A percentile compares a stretch with the other conserved stretches of the same genome.
phyloP scores from a whole-genome alignment of 2,113 vertebrate species.

The Osmerus mordax region DNA sequence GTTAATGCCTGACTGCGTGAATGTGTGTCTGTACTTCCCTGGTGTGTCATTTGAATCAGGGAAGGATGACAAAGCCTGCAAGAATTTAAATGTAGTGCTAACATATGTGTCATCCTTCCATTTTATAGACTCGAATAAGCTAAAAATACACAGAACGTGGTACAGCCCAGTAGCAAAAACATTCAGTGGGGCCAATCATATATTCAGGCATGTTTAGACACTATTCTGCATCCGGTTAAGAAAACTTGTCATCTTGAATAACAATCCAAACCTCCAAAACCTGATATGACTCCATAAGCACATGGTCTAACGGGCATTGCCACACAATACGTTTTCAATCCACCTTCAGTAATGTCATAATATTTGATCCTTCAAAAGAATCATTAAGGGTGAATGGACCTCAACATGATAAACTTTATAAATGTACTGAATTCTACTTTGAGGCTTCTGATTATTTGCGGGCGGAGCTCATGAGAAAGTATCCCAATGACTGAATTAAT shows the following conservation, averaged over 20 bases:
- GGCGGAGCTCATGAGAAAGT: constrained; percentile 56
- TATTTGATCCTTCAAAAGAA: constrained; percentile 4
- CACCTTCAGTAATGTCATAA: too few species aligned
- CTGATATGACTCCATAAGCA: too few species aligned
- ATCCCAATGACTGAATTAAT: constrained; percentile 61
- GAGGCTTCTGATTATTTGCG: constrained; percentile 39
- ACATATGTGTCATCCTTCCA: not conserved
- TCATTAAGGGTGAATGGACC: constrained; percentile 24
- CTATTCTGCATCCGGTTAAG: too few species aligned
- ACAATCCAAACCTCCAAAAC: not conserved
- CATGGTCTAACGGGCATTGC: too few species aligned
- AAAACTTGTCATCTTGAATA: too few species aligned
- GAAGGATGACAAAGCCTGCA: not conserved
- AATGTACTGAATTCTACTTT: constrained; percentile 33
- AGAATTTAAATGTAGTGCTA: not conserved
- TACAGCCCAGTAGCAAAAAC: too few species aligned
- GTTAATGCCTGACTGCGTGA: constrained; percentile 10
- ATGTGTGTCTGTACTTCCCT: too few species aligned
- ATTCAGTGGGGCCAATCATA: too few species aligned
- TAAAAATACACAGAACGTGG: not conserved
- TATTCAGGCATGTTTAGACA: too few species aligned
- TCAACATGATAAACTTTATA: constrained; percentile 38
- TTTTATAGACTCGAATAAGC: not conserved
- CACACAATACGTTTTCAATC: too few species aligned
- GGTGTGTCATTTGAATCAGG: not conserved